These are phyloP conservation scores for Calidris pugnax DNA, from an alignment of 2,113 vertebrate species.

Conservation along the genomic window DNA sequence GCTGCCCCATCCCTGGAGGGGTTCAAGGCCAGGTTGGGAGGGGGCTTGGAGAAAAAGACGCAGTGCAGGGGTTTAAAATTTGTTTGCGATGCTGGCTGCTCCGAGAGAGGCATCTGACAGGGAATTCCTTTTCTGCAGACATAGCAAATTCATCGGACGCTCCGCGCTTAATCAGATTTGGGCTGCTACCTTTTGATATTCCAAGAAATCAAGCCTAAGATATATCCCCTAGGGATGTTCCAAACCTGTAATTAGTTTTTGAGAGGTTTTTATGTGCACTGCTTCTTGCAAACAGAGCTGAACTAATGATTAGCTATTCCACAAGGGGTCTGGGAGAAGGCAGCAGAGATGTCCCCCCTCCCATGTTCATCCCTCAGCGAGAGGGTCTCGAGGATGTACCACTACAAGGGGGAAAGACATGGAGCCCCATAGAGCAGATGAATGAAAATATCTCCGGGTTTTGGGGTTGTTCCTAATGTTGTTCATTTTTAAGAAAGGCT, in stretches of 20 bases:
- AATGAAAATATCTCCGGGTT: not conserved
- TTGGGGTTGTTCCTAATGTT: not conserved
- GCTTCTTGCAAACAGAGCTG: not conserved
- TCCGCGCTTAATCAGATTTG: not conserved
- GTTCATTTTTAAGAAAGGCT: not conserved
- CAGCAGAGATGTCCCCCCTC: rapidly evolving
- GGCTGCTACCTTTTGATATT: not conserved
- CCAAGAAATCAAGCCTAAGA: not conserved
- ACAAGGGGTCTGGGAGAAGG: rapidly evolving
- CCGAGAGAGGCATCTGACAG: not conserved
- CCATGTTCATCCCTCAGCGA: rapidly evolving
- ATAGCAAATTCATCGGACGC: not conserved
- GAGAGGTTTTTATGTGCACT: not conserved
- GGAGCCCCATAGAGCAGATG: not conserved
- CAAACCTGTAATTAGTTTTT: not conserved
- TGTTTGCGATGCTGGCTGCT: not conserved
- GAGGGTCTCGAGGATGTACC: rapidly evolving
- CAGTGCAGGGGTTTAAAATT: not conserved
- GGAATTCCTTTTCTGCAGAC: not conserved
- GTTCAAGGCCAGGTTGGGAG: too few species aligned
- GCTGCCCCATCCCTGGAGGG: too few species aligned
- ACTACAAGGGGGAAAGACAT: too few species aligned
- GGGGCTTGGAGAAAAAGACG: not conserved
- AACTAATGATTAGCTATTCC: not conserved
- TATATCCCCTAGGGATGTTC: not conserved